Conservation (phyloP, 2,888 invertebrate species). For the Mesodorylaimus sp. region DNA sequence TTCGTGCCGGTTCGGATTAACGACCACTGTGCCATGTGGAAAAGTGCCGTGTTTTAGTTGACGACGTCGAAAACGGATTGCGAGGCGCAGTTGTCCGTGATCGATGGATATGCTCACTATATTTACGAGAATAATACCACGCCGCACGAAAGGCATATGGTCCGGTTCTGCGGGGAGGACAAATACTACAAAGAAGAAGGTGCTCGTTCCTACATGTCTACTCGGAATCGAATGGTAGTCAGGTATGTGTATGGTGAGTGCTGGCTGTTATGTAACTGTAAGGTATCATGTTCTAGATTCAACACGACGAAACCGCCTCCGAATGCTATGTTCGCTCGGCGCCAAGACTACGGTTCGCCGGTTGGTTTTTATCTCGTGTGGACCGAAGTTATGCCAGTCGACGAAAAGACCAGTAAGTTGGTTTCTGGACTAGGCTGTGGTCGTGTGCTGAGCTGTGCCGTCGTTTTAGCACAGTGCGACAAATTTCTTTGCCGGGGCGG, state of each 20-base stretch:
- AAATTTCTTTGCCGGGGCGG: conserved; percentile 30
- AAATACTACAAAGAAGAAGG: conserved; percentile 34
- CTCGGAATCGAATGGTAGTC: conserved; percentile 30
- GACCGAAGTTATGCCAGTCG: conserved; percentile 25
- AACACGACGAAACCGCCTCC: conserved; percentile 20
- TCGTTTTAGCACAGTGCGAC: conserved; percentile 15
- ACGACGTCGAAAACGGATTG: background rate
- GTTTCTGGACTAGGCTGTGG: no score
- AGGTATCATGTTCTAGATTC: conserved; percentile 21
- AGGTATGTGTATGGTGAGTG: conserved; percentile 17
- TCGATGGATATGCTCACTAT: conserved; percentile 31
- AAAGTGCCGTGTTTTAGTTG: no score
- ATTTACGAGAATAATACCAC: conserved; percentile 2
- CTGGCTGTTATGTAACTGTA: no score
- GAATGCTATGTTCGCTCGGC: conserved; percentile 11
- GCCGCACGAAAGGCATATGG: conserved; percentile 6
- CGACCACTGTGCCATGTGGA: no score
- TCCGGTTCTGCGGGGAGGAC: conserved; percentile 33
- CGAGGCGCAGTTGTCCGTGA: conserved; percentile 31
- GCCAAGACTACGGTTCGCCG: conserved; percentile 17
- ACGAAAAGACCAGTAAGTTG: no score
- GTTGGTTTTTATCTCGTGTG: conserved; percentile 29
- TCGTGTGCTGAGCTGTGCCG: no score
- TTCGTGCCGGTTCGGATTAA: no score
- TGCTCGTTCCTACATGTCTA: conserved; percentile 31